Evolutionary conservation across 2,113 vertebrate genomes (phyloP), one percentile per base, ranked within the genome.

Genomic region (Cyprinus carpio): DNA sequence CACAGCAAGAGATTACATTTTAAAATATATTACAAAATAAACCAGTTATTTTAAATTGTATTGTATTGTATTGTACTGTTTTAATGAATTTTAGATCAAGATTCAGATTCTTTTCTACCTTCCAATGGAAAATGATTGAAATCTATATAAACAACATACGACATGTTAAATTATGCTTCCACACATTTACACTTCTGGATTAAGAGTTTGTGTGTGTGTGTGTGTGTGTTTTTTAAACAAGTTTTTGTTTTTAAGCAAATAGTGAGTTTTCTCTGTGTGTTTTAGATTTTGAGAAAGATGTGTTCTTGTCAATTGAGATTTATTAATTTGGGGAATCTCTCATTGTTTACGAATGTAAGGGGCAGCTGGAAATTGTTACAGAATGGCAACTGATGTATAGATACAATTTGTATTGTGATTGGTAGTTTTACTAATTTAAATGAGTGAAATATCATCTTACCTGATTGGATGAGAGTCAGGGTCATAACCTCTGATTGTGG

Each of bases 401-500:
- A 74, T n/a, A n/a, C 34, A n/a, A 6, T 72, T n/a, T 40, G 20
- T 9, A 25, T 25, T 74, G 23, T 46, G 23, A 43, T 8, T 4
- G 15, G 4, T 29, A 25, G 23, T 46, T 25, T 4, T 29, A 29
- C 13, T 49, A 8, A 75, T 51, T 51, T 27, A 46, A 58, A 78
- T n/a, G 0, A 58, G 10, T 46, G 6, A 16, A 23, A 56, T 3
- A 16, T 25, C 2, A 13, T 1, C 62, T 87, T 85, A 91, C 94
- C 94, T 94, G 86, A 95, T 93, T 65, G 94, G 94, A 82, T 95
- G 93, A 71, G 93, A 94, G 80, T 96, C 95, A 0, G 94, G 94
- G 89, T 96, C 94, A 1, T 93, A 93, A 34, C 93, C 95, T 58
- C 94, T 89, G 65, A 95, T 94, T 20, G 92, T 95, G 82, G 95